These are phyloP conservation scores for Agrilus cyanescens DNA, from an alignment of 2,888 invertebrate species.

Conservation along the genomic window DNA sequence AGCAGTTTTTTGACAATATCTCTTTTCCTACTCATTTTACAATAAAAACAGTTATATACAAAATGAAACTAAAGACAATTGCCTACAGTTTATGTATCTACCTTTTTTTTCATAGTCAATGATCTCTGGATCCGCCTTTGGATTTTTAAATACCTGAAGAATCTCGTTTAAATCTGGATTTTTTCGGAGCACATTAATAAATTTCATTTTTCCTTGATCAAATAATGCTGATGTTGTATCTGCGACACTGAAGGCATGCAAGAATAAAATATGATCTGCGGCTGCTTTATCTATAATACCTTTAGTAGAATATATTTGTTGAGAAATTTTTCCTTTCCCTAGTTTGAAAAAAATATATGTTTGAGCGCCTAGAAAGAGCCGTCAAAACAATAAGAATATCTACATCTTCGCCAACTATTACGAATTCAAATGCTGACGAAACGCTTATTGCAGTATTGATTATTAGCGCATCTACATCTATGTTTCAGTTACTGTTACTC, in stretches of 20 bases:
- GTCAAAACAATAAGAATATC: slow-evolving; percentile 14
- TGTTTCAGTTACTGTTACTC: too few relatives aligned
- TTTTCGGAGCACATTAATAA: slow-evolving; percentile 11
- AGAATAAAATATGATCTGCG: slow-evolving; percentile 18
- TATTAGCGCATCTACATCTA: slow-evolving; percentile 8
- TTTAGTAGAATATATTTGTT: slow-evolving; percentile 11
- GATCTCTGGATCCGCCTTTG: slow-evolving; percentile 15
- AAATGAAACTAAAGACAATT: too few relatives aligned
- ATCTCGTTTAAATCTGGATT: slow-evolving; percentile 14
- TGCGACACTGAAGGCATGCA: slow-evolving; percentile 17
- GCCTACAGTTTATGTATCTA: too few relatives aligned
- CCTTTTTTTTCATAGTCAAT: too few relatives aligned
- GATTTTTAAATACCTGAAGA: slow-evolving; percentile 14
- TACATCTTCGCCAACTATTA: slow-evolving; percentile 13
- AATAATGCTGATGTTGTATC: slow-evolving; percentile 19
- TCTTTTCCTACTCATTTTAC: too few relatives aligned
- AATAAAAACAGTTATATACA: too few relatives aligned
- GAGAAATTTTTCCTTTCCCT: slow-evolving; percentile 12
- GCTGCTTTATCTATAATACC: slow-evolving; percentile 15
- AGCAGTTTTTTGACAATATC: too few relatives aligned
- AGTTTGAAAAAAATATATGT: slow-evolving; percentile 11
- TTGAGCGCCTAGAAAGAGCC: slow-evolving; percentile 7
- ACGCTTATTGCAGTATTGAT: slow-evolving; percentile 13
- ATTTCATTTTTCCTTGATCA: slow-evolving; percentile 18
- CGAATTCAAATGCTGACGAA: slow-evolving; percentile 11